Percentiles rank a stretch among this genome's conserved stretches.
Conservation (phyloP, 2,797 vertebrate genomes). For the Meriones psammophilus region DNA sequence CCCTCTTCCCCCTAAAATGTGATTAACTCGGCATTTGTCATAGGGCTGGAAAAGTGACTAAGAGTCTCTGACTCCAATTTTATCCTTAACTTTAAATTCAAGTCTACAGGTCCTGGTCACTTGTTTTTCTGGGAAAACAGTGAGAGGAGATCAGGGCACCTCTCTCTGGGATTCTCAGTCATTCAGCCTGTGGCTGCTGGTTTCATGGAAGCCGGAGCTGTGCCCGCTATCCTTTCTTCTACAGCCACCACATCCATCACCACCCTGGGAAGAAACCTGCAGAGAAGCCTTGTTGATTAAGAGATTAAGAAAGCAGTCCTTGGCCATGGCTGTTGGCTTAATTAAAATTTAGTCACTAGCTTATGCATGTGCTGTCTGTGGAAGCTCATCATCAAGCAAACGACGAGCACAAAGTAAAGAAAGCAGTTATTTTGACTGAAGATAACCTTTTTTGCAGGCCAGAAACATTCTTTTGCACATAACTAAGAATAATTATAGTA, state of each 20-base stretch:
- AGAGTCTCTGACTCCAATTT: not conserved
- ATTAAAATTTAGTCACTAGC: not conserved
- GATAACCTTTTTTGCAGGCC: constrained; percentile 3
- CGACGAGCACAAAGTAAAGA: not conserved
- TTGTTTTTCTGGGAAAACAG: not conserved
- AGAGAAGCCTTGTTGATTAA: not conserved
- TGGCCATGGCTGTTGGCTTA: not conserved
- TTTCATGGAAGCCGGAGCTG: not conserved
- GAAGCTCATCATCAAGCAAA: not conserved
- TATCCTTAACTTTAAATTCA: constrained; percentile 41
- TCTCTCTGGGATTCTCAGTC: not conserved
- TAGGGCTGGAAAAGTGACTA: not conserved
- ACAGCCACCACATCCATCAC: not conserved
- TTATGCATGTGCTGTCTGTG: not conserved
- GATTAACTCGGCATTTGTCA: not conserved
- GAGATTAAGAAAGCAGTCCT: constrained; percentile 16
- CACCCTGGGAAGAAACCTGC: not conserved
- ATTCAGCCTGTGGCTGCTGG: not conserved
- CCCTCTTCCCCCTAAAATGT: not conserved
- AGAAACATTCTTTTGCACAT: constrained; percentile 1
- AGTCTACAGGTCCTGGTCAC: not conserved
- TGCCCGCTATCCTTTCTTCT: not conserved
- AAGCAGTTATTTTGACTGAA: not conserved
- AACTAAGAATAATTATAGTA: not conserved
- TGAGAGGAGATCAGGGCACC: not conserved